phyloP scores from a whole-genome alignment of 2,888 invertebrate species.

The Dryadula phaetusa region DNA sequence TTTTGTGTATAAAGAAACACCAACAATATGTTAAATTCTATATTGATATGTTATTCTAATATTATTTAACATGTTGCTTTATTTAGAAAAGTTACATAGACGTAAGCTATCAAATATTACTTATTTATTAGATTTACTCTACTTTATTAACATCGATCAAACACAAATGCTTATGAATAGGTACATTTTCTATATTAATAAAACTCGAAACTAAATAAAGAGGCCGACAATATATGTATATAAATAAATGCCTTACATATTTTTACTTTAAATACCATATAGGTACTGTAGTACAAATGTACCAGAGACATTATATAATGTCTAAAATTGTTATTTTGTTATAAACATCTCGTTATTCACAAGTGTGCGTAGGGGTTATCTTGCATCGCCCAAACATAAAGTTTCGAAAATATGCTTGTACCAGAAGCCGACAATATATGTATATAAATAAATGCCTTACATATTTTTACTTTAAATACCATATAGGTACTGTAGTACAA shows the following conservation, averaged over 20 bases:
- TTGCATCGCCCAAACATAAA: conserved; percentile 54
- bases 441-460: neutral
- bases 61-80: conserved; percentile 7
- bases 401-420: conserved; percentile 75
- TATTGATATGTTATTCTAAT: conserved; percentile 21
- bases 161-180: conserved; percentile 14
- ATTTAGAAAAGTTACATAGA: conserved; percentile 19
- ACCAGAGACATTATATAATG: conserved; percentile 14
- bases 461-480: conserved; percentile 1
- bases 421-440: conserved; percentile 67
- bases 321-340: conserved; percentile 18
- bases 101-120: conserved; percentile 8
- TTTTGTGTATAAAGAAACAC: conserved; percentile 1
- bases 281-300: conserved; percentile 20
- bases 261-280: neutral
- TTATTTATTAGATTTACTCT: neutral
- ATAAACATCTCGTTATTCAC: neutral
- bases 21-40: conserved; percentile 9
- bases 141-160: conserved; percentile 10
- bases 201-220: conserved; percentile 5
- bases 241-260: neutral
- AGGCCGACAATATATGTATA: conserved; percentile 9
- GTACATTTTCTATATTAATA: neutral
- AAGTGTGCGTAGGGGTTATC: conserved; percentile 52
- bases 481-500: conserved; percentile 14